A percentile compares a stretch with the other conserved stretches of the same genome.
Evolutionary conservation across 2,113 vertebrate genomes (phyloP).

Genomic region (Desmodus rotundus): DNA sequence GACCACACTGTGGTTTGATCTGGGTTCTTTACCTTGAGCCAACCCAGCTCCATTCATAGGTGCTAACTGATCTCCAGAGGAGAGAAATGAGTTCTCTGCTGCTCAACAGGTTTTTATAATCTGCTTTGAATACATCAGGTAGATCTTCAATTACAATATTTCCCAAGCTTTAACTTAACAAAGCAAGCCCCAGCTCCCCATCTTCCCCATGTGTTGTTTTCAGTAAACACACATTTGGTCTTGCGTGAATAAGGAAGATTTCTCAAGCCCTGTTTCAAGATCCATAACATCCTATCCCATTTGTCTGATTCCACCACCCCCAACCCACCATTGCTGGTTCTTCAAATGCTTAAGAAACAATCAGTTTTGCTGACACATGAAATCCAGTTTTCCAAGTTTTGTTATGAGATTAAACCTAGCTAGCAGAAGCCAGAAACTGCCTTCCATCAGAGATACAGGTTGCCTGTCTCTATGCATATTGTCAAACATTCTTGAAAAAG

Average conservation of each 20-base stretch:
- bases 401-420: conserved; percentile 8
- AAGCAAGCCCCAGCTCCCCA: conserved; percentile 47
- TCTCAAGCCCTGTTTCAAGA: conserved; percentile 47
- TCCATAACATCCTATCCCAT: background rate
- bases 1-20: background rate
- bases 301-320: conserved; percentile 14
- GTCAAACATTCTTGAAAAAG: background rate
- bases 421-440: background rate
- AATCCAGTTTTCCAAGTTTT: conserved; percentile 30
- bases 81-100: conserved; percentile 17
- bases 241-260: conserved; percentile 51
- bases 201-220: conserved; percentile 47
- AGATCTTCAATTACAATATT: background rate
- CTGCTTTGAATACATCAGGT: conserved; percentile 35
- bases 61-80: conserved; percentile 14
- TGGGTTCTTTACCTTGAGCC: background rate
- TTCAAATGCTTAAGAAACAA: conserved; percentile 20
- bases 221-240: conserved; percentile 61
- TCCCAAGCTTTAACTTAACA: conserved; percentile 1
- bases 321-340: background rate
- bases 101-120: conserved; percentile 8
- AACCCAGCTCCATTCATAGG: background rate
- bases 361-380: conserved; percentile 17
- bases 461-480: background rate
- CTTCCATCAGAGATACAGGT: conserved; percentile 9